A percentile compares a stretch with the other conserved stretches of the same genome.
Conservation (phyloP, 2,797 vertebrate genomes). For the Galago senegalensis region DNA sequence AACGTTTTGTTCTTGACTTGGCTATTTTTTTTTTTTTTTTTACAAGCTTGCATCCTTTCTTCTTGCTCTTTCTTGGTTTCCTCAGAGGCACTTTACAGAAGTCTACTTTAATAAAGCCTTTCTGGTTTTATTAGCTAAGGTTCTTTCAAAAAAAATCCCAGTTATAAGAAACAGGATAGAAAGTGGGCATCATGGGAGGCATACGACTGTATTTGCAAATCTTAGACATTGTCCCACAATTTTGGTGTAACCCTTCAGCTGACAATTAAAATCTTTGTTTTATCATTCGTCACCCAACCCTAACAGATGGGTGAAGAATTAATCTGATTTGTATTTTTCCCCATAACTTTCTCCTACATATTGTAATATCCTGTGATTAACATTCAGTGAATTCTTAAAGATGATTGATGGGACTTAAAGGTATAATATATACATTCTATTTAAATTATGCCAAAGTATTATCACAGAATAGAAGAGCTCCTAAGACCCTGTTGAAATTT, state of each 20-base stretch:
- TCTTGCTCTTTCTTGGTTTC: slow-evolving; percentile 23
- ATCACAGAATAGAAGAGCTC: slow-evolving; percentile 89
- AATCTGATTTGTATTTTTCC: slow-evolving; percentile 80
- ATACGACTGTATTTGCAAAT: slow-evolving; percentile 50
- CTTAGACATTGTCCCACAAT: slow-evolving; percentile 55
- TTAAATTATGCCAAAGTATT: slow-evolving; percentile 82
- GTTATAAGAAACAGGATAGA: slow-evolving; percentile 40
- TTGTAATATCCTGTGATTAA: slow-evolving; percentile 74
- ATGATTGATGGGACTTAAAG: slow-evolving; percentile 85
- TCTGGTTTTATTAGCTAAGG: slow-evolving; percentile 13
- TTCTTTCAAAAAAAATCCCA: not conserved
- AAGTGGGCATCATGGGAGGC: slow-evolving; percentile 37
- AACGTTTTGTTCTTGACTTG: slow-evolving; percentile 11
- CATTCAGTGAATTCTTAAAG: slow-evolving; percentile 82
- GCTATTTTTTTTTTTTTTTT: slow-evolving; percentile 38
- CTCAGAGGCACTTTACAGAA: slow-evolving; percentile 24
- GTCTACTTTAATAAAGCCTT: slow-evolving; percentile 39
- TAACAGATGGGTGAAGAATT: slow-evolving; percentile 83
- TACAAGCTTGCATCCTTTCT: not conserved
- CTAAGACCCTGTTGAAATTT: slow-evolving; percentile 93
- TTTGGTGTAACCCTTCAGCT: slow-evolving; percentile 76
- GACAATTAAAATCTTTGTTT: slow-evolving; percentile 84
- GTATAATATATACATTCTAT: slow-evolving; percentile 69
- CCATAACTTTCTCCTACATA: slow-evolving; percentile 79
- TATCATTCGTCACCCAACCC: slow-evolving; percentile 73